Conservation (phyloP, 1,140 invertebrate genomes). For the Manduca sexta region DNA sequence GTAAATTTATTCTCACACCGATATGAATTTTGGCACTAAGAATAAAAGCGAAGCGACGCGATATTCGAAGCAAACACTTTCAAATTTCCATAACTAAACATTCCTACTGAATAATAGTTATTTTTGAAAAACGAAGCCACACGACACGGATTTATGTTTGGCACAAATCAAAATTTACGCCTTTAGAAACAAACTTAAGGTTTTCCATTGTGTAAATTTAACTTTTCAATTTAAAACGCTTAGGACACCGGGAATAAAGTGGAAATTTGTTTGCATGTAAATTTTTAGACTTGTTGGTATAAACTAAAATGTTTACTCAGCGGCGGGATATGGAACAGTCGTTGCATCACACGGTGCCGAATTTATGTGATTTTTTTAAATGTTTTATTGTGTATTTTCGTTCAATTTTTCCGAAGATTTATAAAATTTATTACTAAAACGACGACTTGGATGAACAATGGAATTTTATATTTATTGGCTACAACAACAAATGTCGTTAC, state of each 20-base stretch:
- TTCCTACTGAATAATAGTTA: constrained; percentile 9
- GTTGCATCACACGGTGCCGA: constrained; percentile 9
- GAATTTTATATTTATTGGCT: too few relatives aligned
- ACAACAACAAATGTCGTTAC: too few relatives aligned
- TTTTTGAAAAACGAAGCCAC: constrained; percentile 2
- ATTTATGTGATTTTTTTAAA: neutral
- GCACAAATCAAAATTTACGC: constrained; percentile 23
- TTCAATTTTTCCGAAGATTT: too few relatives aligned
- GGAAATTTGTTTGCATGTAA: constrained; percentile 6
- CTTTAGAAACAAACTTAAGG: constrained; percentile 8
- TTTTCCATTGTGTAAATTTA: neutral
- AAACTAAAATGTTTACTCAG: constrained; percentile 16
- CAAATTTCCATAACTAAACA: constrained; percentile 3
- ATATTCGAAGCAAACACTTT: neutral
- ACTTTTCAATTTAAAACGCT: constrained; percentile 6
- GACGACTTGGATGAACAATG: too few relatives aligned
- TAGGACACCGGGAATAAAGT: neutral
- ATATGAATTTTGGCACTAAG: too few relatives aligned
- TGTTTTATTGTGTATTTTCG: too few relatives aligned
- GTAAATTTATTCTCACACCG: too few relatives aligned
- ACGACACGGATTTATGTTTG: constrained; percentile 13
- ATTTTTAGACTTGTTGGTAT: constrained; percentile 9
- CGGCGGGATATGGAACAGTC: constrained; percentile 13
- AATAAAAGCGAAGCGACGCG: neutral
- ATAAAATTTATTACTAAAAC: too few relatives aligned